Conservation (phyloP, 1,140 invertebrate genomes). For the Tribolium castaneum region DNA sequence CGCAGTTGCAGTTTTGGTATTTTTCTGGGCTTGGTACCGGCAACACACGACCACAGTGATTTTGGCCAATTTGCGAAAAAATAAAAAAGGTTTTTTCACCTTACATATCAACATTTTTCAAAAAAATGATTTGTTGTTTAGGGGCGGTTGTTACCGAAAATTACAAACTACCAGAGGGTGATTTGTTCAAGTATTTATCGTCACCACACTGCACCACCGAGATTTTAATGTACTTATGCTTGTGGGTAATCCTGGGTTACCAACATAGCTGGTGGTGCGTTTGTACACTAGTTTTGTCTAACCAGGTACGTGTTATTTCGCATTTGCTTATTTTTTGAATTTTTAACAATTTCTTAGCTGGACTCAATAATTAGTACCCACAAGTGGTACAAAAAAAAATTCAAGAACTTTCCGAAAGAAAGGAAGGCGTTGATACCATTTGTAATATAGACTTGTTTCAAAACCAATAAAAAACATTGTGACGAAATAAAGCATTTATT, state of each 20-base stretch:
- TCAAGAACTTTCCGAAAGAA: conserved; percentile 80
- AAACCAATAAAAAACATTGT: too few relatives aligned
- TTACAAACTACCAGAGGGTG: conserved; percentile 83
- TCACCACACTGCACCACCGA: conserved; percentile 87
- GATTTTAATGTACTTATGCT: conserved; percentile 79
- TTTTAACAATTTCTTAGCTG: conserved; percentile 66
- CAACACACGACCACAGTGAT: conserved; percentile 78
- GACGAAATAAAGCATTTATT: too few relatives aligned
- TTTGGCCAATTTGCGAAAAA: conserved; percentile 78
- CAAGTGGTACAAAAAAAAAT: conserved; percentile 83
- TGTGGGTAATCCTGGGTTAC: conserved; percentile 72
- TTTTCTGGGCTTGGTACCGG: conserved; percentile 75
- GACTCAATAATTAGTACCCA: conserved; percentile 79
- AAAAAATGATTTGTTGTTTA: conserved; percentile 45
- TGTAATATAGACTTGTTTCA: neutral
- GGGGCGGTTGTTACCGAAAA: conserved; percentile 73
- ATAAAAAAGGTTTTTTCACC: conserved; percentile 65
- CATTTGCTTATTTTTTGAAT: neutral
- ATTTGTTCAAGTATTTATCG: conserved; percentile 83
- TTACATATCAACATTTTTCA: neutral
- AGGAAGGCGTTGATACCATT: conserved; percentile 50
- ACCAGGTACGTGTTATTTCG: conserved; percentile 73
- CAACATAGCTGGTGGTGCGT: conserved; percentile 73
- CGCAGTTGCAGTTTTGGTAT: conserved; percentile 68
- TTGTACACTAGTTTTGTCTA: conserved; percentile 82